A percentile compares a stretch with the other conserved stretches of the same genome.
Conservation (phyloP, 1,140 invertebrate species). For the Argopecten irradians region DNA sequence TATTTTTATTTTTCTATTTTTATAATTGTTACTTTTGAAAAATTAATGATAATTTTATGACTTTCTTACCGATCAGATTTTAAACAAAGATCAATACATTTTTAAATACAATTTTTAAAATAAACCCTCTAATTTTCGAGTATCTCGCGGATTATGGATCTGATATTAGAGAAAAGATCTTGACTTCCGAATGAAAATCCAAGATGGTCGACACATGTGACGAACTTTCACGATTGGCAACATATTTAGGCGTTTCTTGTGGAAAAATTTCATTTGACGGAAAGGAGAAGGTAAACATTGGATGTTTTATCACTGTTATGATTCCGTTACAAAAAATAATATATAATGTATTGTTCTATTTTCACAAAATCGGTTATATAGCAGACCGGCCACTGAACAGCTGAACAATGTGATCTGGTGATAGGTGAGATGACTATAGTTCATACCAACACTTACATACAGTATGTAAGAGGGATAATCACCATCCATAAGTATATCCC, state of each 20-base stretch:
- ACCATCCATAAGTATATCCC: too few relatives aligned
- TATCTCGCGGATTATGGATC: neutral
- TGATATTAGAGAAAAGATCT: neutral
- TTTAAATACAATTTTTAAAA: neutral
- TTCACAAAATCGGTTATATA: neutral
- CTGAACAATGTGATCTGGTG: too few relatives aligned
- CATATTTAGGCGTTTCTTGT: slow-evolving; percentile 18
- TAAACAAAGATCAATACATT: neutral
- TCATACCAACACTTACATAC: too few relatives aligned
- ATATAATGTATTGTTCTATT: neutral
- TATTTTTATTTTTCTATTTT: neutral
- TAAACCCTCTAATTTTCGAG: neutral
- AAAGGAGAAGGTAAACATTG: neutral
- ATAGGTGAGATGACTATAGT: too few relatives aligned
- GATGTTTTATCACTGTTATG: neutral
- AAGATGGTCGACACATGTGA: slow-evolving; percentile 11
- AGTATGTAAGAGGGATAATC: too few relatives aligned
- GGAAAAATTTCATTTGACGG: slow-evolving; percentile 8
- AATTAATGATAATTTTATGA: too few relatives aligned
- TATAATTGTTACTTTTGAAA: too few relatives aligned
- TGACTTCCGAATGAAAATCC: neutral
- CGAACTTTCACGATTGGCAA: neutral
- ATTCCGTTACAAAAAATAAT: neutral
- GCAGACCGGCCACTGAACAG: too few relatives aligned
- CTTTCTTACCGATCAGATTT: too few relatives aligned